These are phyloP conservation scores for Bombylius discolor DNA, from an alignment of 2,888 invertebrate species.

Conservation along the genomic window DNA sequence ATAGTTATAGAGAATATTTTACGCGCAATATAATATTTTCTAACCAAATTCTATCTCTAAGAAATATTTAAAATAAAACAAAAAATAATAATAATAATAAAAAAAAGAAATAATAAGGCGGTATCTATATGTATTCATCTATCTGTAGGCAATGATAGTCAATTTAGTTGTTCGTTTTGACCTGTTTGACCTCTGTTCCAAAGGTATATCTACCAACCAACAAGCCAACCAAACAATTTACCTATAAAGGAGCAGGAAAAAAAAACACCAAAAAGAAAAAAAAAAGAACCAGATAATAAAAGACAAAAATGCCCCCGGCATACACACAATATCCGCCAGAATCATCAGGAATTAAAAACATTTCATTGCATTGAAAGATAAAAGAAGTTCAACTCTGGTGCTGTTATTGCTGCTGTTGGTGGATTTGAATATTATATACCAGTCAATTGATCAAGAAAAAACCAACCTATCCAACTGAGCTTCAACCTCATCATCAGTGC, in stretches of 20 bases:
- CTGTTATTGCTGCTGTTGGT: background rate
- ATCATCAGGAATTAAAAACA: background rate
- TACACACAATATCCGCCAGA: conserved; percentile 26
- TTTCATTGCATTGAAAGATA: background rate
- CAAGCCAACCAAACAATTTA: background rate
- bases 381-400: background rate
- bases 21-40: no score
- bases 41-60: no score
- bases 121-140: background rate
- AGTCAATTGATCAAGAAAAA: conserved; percentile 11
- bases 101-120: no score
- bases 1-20: no score
- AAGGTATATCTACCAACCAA: background rate
- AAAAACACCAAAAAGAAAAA: background rate
- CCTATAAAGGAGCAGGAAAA: background rate
- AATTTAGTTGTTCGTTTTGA: conserved; percentile 35
- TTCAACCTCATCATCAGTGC: conserved; percentile 13
- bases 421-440: background rate
- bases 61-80: no score
- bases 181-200: conserved; percentile 28
- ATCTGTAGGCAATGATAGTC: conserved; percentile 22
- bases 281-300: conserved; percentile 1
- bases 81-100: no score
- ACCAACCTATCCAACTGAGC: conserved; percentile 5
- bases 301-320: conserved; percentile 25